Percentiles rank a stretch among this genome's conserved stretches.
Evolutionary conservation across 2,113 vertebrate genomes (phyloP).

Genomic region (Rhinoptilus africanus): DNA sequence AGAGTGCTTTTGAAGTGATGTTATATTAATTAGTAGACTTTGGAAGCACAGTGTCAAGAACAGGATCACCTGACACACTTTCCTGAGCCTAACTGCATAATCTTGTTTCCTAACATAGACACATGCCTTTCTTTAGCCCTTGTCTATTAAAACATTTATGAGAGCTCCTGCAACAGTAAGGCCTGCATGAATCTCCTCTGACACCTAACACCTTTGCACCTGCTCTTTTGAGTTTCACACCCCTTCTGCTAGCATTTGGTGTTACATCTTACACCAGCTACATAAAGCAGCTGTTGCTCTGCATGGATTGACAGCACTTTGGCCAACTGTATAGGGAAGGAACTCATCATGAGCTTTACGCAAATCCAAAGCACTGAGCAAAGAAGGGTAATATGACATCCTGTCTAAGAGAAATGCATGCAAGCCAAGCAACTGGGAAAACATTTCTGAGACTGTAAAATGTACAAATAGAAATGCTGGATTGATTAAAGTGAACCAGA

Average conservation of each 20-base stretch:
- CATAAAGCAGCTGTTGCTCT: constrained; percentile 53
- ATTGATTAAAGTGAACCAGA: neutral
- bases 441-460: neutral
- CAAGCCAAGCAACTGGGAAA: neutral
- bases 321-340: neutral
- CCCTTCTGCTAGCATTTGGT: constrained; percentile 28
- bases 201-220: constrained; percentile 60
- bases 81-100: neutral
- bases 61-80: neutral
- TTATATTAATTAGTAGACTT: neutral
- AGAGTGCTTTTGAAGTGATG: neutral
- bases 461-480: neutral
- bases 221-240: constrained; percentile 57
- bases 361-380: neutral
- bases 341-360: neutral
- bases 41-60: neutral
- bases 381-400: neutral
- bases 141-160: constrained; percentile 25
- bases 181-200: neutral
- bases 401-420: neutral
- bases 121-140: neutral
- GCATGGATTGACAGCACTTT: constrained; percentile 26
- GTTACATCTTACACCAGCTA: neutral
- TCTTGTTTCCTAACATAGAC: constrained; percentile 32
- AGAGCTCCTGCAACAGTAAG: neutral